These are phyloP conservation scores for Tamias sibiricus DNA, from an alignment of 2,113 vertebrate species.

Conservation along the genomic window DNA sequence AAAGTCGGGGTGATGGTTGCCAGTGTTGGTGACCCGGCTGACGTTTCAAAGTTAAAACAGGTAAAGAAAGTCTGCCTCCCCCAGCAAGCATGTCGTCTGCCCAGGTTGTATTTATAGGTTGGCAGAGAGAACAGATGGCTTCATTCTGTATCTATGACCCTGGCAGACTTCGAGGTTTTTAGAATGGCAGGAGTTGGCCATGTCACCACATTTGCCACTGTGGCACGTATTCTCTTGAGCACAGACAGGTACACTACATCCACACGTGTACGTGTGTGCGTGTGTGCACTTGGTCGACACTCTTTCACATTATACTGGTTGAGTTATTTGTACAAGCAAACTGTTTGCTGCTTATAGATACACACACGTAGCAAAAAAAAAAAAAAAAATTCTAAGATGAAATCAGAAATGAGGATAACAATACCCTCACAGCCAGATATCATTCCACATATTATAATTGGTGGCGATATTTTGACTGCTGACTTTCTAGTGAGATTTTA, in stretches of 20 bases:
- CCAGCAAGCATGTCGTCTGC: not conserved
- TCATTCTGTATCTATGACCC: not conserved
- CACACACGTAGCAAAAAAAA: not conserved
- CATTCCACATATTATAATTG: not conserved
- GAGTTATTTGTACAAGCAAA: not conserved
- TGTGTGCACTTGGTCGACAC: no score
- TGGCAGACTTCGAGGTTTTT: not conserved
- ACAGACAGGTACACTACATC: rapidly evolving
- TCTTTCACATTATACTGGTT: not conserved
- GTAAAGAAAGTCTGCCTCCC: not conserved
- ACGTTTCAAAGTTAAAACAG: not conserved
- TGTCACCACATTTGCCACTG: not conserved
- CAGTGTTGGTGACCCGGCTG: not conserved
- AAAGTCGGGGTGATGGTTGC: not conserved
- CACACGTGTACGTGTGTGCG: not conserved
- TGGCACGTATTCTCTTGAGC: no score
- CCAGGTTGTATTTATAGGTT: not conserved
- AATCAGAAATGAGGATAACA: not conserved
- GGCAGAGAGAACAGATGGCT: not conserved
- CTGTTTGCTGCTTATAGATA: not conserved
- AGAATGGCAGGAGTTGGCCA: not conserved
- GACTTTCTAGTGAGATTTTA: not conserved
- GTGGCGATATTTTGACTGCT: not conserved
- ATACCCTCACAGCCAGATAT: not conserved
- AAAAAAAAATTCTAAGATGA: not conserved